A percentile compares a stretch with the other conserved stretches of the same genome.
Evolutionary conservation across 2,888 invertebrate species (phyloP).

Genomic region (Clanis bilineata): DNA sequence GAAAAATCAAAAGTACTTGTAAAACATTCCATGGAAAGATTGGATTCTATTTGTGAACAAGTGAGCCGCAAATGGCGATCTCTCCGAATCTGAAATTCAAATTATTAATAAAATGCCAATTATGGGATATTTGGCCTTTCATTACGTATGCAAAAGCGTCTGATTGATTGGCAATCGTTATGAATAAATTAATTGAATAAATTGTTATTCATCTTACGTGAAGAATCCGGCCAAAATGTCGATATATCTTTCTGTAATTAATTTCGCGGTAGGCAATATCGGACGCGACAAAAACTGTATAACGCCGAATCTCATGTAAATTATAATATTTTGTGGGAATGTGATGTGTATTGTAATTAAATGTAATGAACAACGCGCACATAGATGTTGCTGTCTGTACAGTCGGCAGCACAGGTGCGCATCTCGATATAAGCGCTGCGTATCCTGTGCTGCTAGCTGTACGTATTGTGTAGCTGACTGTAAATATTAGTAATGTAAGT

Average conservation of each 20-base stretch:
- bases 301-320: constrained; percentile 58
- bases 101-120: not conserved
- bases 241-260: not conserved
- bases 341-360: constrained; percentile 26
- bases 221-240: not conserved
- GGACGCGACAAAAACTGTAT: constrained; percentile 40
- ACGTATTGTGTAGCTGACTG: constrained; percentile 54
- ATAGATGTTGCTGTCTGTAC: constrained; percentile 29
- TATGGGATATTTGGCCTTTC: not conserved
- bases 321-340: constrained; percentile 28
- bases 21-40: constrained; percentile 12
- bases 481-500: constrained; percentile 63
- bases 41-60: constrained; percentile 1
- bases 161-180: not conserved
- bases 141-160: not conserved
- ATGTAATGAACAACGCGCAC: constrained; percentile 33
- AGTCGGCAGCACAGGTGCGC: not conserved
- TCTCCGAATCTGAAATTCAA: not conserved
- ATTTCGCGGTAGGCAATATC: not conserved
- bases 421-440: constrained; percentile 21
- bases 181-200: too few relatives aligned
- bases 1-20: constrained; percentile 12
- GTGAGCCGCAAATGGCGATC: not conserved
- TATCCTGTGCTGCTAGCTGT: constrained; percentile 55
- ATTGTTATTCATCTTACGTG: not conserved